These are phyloP conservation scores for Teleogryllus occipitalis DNA, from an alignment of 1,140 invertebrate species.

Conservation along the genomic window DNA sequence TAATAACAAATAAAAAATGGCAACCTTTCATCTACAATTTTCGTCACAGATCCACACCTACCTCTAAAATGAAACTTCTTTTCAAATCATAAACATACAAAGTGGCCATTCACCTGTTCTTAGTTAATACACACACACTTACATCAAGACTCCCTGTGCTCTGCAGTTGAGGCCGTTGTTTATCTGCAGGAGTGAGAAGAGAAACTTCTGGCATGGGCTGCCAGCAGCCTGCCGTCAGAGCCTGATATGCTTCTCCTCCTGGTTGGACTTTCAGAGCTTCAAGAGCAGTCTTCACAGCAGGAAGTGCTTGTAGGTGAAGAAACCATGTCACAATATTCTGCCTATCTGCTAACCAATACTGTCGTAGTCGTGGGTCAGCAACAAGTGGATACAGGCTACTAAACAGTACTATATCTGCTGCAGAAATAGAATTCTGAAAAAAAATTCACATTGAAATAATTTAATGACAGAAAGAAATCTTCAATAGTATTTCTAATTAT, in stretches of 20 bases:
- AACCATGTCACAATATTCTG: conserved; percentile 42
- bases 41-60: too few relatives aligned
- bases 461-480: conserved; percentile 27
- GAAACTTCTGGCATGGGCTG: not conserved
- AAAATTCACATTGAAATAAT: conserved; percentile 26
- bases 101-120: too few relatives aligned
- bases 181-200: not conserved
- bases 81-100: too few relatives aligned
- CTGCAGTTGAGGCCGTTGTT: not conserved
- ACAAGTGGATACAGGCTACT: conserved; percentile 51
- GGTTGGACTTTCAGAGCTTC: not conserved
- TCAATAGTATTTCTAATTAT: not conserved
- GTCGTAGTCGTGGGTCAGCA: conserved; percentile 34
- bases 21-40: too few relatives aligned
- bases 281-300: conserved; percentile 41
- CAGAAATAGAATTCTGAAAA: conserved; percentile 42
- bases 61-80: too few relatives aligned
- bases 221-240: not conserved
- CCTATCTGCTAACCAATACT: conserved; percentile 39
- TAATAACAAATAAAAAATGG: too few relatives aligned
- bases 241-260: not conserved
- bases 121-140: not conserved
- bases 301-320: conserved; percentile 39
- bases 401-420: conserved; percentile 57
- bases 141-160: not conserved